Conservation (phyloP, 2,888 invertebrate genomes). For the Mythimna impura region DNA sequence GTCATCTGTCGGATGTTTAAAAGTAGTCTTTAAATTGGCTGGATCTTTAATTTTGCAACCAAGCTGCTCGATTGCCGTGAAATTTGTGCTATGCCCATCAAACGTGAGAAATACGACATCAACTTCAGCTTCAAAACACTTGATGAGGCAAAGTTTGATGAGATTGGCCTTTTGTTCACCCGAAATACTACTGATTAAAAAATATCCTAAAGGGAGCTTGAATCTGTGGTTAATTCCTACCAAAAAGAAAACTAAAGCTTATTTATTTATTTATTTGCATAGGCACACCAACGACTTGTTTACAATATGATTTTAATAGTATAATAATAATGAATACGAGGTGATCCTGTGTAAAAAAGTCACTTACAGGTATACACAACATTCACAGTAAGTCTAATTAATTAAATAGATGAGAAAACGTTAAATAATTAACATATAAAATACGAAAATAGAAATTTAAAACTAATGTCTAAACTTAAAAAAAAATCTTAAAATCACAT, state of each 20-base stretch:
- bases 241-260: conserved; percentile 7
- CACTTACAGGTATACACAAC: too few relatives aligned
- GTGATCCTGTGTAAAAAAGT: too few relatives aligned
- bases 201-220: conserved; percentile 12
- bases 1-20: not conserved
- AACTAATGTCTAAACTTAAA: too few relatives aligned
- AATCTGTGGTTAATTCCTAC: conserved; percentile 14
- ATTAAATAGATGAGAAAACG: too few relatives aligned
- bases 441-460: too few relatives aligned
- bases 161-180: not conserved
- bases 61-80: conserved; percentile 7
- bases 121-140: conserved; percentile 7
- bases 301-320: too few relatives aligned
- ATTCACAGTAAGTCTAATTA: too few relatives aligned
- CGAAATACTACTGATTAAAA: conserved; percentile 1
- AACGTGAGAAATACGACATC: conserved; percentile 12
- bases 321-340: too few relatives aligned
- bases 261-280: too few relatives aligned
- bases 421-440: too few relatives aligned
- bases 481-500: too few relatives aligned
- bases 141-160: conserved; percentile 8
- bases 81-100: conserved; percentile 18
- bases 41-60: conserved; percentile 6
- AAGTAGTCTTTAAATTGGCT: not conserved
- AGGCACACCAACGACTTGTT: too few relatives aligned